Base-by-base conservation (phyloP, 2,888 invertebrate species). In the Andrena flavipes region DNA sequence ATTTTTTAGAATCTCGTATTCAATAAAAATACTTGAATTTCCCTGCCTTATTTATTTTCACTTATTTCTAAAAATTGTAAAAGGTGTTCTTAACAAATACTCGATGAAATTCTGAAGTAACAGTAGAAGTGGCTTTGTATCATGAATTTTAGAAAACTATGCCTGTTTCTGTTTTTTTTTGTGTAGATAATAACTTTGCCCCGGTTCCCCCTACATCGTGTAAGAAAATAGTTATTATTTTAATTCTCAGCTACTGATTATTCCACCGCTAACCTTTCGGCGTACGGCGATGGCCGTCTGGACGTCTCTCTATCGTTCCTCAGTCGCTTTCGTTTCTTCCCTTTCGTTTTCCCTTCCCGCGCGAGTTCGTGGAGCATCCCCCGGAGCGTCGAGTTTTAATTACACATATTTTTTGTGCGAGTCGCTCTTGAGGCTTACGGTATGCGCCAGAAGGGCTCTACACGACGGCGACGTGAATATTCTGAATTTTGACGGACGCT, bases 381-480 rank as follows among this genome's bases (percentile, higher is more conserved):
- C 78, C 74, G 85, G 72, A 86, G 86, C 86, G 85, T 87, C 86
- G 87, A 85, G 88, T 90, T 89, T 91, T 89, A 90, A 90, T 91
- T 89, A 89, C 88, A 90, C 89, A 87, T 90, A 86, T 87, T 84
- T 87, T 88, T 84, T 84, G 84, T 82, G 63, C 76, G 80, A 84
- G 71, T 74, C 74, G 74, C 83, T 70, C 81, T 81, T 69, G 70
- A 86, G 85, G 73, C 76, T 73, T 59, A 70, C 68, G 72, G 75
- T 76, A 68, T 67, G 78, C 78, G 48, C 77, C 74, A 71, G 77
- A 68, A 83, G 82, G 70, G 48, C 59, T 74, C 82, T 82, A 83
- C 83, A 83, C 83, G 77, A 54, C 74, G 77, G 78, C 82, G 83
- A 82, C 82, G 83, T 68, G 83, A 83, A 83, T 83, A 83, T 83